Conservation (phyloP, 2,888 invertebrate species). For the Spilosoma lubricipeda region DNA sequence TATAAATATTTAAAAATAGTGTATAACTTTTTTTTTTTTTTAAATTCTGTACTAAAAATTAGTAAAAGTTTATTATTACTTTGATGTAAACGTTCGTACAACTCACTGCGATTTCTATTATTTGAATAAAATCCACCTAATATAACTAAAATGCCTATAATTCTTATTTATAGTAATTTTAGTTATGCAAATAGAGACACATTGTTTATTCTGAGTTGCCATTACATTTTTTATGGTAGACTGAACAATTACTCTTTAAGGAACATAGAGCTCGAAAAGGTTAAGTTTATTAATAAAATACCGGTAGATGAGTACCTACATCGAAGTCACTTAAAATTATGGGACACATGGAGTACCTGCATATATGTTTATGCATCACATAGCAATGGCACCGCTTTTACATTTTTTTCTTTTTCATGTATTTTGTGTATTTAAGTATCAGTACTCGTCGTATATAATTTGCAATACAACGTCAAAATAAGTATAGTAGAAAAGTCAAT, state of each 20-base stretch:
- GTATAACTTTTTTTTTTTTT: no score
- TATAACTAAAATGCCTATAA: neutral
- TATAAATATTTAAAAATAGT: no score
- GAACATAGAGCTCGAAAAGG: conserved; percentile 3
- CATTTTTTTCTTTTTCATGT: no score
- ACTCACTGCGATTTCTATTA: no score
- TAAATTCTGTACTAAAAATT: no score
- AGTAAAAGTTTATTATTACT: neutral
- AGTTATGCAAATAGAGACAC: neutral
- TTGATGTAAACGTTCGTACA: neutral
- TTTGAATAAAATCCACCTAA: neutral
- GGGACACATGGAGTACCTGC: neutral
- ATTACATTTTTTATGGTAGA: neutral
- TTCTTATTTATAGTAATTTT: neutral
- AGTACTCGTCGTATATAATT: neutral
- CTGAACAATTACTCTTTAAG: conserved; percentile 9
- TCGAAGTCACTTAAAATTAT: neutral
- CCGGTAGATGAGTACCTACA: neutral
- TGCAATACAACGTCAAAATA: neutral
- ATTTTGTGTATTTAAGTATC: neutral
- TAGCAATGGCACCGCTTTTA: neutral
- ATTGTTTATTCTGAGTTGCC: neutral
- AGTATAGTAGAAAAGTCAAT: neutral
- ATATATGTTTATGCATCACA: neutral
- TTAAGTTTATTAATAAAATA: conserved; percentile 8